Conservation (phyloP, 2,888 invertebrate genomes). For the Cheilosia grossa region DNA sequence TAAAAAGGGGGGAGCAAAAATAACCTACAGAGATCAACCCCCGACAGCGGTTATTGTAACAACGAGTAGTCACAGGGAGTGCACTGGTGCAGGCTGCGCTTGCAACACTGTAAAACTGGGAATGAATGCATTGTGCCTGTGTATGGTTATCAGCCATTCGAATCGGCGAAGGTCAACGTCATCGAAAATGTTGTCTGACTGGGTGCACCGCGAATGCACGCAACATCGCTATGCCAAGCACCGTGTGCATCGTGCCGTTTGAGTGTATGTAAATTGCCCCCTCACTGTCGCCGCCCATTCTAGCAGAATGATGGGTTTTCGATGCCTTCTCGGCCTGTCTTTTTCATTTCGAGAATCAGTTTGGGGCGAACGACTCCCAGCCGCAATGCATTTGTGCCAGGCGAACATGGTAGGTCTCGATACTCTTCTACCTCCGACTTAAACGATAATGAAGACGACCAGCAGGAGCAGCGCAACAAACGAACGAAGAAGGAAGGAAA, state of each 20-base stretch:
- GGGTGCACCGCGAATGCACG: conserved; percentile 58
- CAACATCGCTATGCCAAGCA: conserved; percentile 37
- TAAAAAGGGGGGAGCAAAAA: not conserved
- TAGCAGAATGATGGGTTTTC: conserved; percentile 26
- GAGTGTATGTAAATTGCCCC: not conserved
- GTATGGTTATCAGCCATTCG: conserved; percentile 65
- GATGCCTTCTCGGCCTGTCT: conserved; percentile 38
- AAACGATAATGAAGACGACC: conserved; percentile 60
- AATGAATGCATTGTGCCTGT: conserved; percentile 33
- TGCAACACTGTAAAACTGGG: conserved; percentile 13
- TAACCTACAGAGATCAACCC: conserved; percentile 31
- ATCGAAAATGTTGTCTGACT: conserved; percentile 74
- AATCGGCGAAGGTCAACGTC: conserved; percentile 75
- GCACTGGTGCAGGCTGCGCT: conserved; percentile 9
- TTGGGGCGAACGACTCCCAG: conserved; percentile 38
- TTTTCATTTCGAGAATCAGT: conserved; percentile 15
- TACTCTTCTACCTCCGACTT: too few species aligned
- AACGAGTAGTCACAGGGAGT: conserved; percentile 38
- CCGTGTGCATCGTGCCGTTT: not conserved
- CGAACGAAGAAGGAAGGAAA: conserved; percentile 12
- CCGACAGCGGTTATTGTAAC: conserved; percentile 63
- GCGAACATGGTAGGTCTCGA: conserved; percentile 9
- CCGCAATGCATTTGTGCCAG: conserved; percentile 57
- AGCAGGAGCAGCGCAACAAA: conserved; percentile 15
- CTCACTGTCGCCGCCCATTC: conserved; percentile 46